Percentiles rank a stretch among this genome's conserved stretches.
Evolutionary conservation across 2,797 vertebrate genomes (phyloP).

Genomic region (Anableps anableps): DNA sequence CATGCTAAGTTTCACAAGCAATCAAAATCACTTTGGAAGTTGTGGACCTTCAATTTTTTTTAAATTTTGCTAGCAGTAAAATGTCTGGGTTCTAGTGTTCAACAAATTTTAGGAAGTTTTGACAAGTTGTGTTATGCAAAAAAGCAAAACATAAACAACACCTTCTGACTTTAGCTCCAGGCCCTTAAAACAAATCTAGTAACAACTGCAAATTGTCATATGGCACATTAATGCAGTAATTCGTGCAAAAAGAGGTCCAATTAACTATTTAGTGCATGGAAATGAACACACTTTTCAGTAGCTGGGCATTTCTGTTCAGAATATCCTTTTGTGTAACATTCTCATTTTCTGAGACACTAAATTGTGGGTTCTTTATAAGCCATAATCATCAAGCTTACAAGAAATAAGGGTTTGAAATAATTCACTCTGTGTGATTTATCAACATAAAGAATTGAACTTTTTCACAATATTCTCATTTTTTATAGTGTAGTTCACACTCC

Average conservation of each 20-base stretch:
- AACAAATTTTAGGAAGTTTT: too few relatives aligned
- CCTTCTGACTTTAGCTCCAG: too few relatives aligned
- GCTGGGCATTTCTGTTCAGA: background rate
- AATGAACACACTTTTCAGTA: background rate
- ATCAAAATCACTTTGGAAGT: too few relatives aligned
- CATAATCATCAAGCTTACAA: background rate
- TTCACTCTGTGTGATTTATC: background rate
- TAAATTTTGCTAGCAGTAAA: too few relatives aligned
- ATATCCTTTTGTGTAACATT: background rate
- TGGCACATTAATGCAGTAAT: background rate
- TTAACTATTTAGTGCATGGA: background rate
- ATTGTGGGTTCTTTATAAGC: background rate
- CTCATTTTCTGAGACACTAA: background rate
- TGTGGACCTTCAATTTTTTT: too few relatives aligned
- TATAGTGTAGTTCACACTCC: constrained; percentile 1
- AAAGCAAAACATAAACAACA: too few relatives aligned
- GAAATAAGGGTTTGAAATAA: background rate
- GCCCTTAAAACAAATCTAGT: too few relatives aligned
- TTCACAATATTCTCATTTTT: background rate
- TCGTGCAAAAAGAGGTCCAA: background rate
- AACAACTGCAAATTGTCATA: too few relatives aligned
- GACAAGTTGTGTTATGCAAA: too few relatives aligned
- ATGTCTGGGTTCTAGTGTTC: too few relatives aligned
- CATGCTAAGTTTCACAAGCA: too few relatives aligned
- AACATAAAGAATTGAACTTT: background rate